phyloP scores from a whole-genome alignment of 2,113 vertebrate species.

The Macrotus californicus region DNA sequence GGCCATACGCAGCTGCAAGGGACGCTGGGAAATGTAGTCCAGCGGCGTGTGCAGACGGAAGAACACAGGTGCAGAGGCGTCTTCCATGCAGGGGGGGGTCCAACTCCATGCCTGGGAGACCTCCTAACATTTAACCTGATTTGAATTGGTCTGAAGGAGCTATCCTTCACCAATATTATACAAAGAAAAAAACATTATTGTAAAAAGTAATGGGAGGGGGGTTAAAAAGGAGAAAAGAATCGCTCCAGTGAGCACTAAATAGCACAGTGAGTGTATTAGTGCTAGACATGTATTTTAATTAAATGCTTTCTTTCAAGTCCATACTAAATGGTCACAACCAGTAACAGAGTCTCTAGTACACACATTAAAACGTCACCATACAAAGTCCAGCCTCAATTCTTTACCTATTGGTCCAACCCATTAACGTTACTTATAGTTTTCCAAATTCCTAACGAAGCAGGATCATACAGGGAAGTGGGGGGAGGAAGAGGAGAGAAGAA shows the following conservation, averaged over 20 bases:
- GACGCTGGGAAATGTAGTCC: background rate
- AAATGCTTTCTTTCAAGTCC: background rate
- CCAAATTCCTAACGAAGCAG: background rate
- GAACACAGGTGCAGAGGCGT: background rate
- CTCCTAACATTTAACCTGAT: background rate
- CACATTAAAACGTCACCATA: background rate
- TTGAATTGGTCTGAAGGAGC: background rate
- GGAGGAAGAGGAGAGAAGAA: background rate
- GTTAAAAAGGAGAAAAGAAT: background rate
- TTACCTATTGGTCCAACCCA: background rate
- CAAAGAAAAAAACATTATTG: background rate
- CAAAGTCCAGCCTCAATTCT: background rate
- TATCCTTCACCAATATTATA: background rate
- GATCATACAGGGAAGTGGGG: too few relatives aligned
- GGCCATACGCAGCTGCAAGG: background rate
- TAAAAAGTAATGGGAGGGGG: background rate
- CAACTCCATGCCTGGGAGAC: background rate
- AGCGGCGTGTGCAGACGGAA: rapidly evolving
- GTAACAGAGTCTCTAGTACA: background rate
- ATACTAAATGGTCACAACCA: background rate
- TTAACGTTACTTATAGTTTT: background rate
- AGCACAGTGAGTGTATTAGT: background rate
- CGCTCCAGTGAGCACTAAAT: background rate
- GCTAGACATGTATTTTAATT: background rate
- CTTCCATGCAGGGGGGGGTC: background rate